These are phyloP conservation scores for Ricordea florida DNA, from an alignment of 92 coral and sea anemone species.

Conservation along the genomic window DNA sequence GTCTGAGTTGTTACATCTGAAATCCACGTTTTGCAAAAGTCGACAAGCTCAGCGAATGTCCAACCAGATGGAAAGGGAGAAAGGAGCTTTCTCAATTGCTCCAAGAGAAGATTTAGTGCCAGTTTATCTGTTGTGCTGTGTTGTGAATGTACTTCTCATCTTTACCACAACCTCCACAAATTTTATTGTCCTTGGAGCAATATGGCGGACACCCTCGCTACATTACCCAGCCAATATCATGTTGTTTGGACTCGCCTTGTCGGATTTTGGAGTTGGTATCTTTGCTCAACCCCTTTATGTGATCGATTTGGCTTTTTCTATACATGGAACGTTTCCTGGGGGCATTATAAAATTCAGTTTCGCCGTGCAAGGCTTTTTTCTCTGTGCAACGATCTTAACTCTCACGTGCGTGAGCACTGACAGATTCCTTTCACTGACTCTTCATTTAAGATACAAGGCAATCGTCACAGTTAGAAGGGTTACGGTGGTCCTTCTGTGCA, in stretches of 20 bases:
- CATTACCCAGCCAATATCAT: conserved; percentile 2
- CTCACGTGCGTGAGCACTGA: conserved; percentile 8
- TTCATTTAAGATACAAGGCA: neutral
- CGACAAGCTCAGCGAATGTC: too few relatives aligned
- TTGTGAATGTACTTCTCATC: neutral
- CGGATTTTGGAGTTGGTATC: conserved; percentile 17
- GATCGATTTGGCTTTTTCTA: neutral
- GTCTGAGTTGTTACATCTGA: too few relatives aligned
- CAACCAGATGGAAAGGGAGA: too few relatives aligned
- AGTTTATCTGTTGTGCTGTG: too few relatives aligned
- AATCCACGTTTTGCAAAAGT: too few relatives aligned
- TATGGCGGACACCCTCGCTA: conserved; percentile 6
- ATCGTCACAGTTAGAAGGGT: neutral
- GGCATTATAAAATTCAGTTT: neutral
- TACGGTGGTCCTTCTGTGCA: neutral
- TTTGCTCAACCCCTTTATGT: neutral
- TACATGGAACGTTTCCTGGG: neutral
- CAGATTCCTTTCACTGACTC: neutral
- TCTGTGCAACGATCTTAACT: neutral
- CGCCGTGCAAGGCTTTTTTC: neutral
- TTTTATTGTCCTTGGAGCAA: neutral
- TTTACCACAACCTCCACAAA: neutral
- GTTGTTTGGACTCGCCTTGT: conserved; percentile 11
- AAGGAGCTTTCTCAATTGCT: too few relatives aligned
- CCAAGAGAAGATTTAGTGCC: too few relatives aligned